Conservation (phyloP, 2,113 vertebrate species). For the Panthera leo region DNA sequence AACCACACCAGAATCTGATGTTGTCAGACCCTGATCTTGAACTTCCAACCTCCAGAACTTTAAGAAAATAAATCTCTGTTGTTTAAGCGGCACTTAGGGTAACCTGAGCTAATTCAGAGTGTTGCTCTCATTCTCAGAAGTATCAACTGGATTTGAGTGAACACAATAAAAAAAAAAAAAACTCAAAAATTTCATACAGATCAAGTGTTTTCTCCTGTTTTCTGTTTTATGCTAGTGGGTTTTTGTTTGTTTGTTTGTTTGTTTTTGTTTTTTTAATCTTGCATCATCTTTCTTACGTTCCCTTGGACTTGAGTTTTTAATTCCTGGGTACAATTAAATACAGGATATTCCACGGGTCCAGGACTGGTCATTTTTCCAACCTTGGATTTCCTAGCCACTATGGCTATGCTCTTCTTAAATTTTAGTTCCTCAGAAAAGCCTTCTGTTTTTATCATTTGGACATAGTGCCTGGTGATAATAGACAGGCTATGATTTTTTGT, state of each 20-base stretch:
- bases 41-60: neutral
- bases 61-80: neutral
- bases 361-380: neutral
- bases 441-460: conserved; percentile 63
- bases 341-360: neutral
- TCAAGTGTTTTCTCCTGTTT: neutral
- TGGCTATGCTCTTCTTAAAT: neutral
- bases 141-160: neutral
- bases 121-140: neutral
- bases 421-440: conserved; percentile 43
- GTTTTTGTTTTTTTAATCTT: neutral
- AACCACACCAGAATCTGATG: neutral
- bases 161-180: neutral
- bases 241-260: neutral
- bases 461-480: conserved; percentile 57
- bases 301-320: neutral
- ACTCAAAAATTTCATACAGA: neutral
- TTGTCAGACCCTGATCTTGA: neutral
- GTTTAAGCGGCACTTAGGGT: neutral
- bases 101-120: neutral
- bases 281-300: neutral
- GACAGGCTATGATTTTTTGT: conserved; percentile 68
- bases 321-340: neutral
- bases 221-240: neutral
- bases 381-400: neutral